These are phyloP conservation scores for Lemur catta DNA, from an alignment of 2,797 vertebrate genomes.

Conservation along the genomic window DNA sequence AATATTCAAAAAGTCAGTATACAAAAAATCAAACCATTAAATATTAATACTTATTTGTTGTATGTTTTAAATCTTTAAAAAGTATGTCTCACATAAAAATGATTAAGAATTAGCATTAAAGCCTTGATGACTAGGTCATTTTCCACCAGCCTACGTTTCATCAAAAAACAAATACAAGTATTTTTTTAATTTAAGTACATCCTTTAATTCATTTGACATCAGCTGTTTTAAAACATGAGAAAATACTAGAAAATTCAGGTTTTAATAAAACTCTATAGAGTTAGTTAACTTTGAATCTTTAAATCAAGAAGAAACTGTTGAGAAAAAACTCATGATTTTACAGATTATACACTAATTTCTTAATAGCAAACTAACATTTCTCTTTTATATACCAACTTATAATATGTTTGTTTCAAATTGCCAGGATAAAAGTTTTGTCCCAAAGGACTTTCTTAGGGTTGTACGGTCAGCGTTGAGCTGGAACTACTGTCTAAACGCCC, in stretches of 20 bases:
- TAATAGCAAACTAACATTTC: neutral
- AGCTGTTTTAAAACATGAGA: slow-evolving; percentile 11
- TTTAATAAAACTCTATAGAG: neutral
- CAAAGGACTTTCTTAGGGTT: neutral
- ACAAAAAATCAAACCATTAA: neutral
- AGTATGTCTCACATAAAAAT: neutral
- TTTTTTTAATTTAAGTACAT: neutral
- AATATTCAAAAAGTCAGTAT: neutral
- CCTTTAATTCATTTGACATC: neutral
- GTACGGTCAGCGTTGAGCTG: neutral
- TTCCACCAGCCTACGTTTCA: neutral
- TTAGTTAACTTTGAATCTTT: neutral
- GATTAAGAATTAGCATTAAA: slow-evolving; percentile 13
- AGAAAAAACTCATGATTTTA: neutral
- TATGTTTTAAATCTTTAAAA: slow-evolving; percentile 17
- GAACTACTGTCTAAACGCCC: neutral
- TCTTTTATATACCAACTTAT: neutral
- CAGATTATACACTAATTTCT: neutral
- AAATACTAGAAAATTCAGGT: neutral
- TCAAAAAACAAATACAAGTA: neutral
- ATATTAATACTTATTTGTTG: neutral
- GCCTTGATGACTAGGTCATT: neutral
- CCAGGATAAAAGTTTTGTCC: neutral
- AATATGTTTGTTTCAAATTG: neutral
- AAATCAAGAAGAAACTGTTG: neutral